Evolutionary conservation across 2,797 vertebrate genomes (phyloP), one percentile per base, ranked within the genome.

Genomic region (Merluccius polli): DNA sequence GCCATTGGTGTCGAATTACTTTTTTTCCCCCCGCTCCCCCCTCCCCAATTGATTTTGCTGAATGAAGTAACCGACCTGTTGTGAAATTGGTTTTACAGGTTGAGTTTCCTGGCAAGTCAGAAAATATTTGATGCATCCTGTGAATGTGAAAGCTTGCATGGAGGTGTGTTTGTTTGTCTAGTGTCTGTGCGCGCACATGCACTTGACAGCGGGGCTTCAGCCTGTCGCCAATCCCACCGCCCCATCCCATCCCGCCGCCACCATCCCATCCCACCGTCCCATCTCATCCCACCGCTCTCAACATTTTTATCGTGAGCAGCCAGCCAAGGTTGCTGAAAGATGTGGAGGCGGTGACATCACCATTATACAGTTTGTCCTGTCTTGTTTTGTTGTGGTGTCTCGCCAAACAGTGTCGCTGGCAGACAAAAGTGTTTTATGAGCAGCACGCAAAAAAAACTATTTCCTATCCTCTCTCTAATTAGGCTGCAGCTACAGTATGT

Each of bases 341-440:
- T 84, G 81, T 73, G 79, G 41, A 24, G 68, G 35, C 24, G 35
- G 67, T 84, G 76, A 85, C 84, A 76, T 87, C 82, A 88, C 73
- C 12, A 0, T 29, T 81, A 87, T 10, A 0, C 31, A 18, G 65
- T 77, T 82, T 84, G 12, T 29, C 48, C n/a, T 16, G 32, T 69
- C 21, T 48, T 27, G 67, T 35, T 79, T 75, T 83, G 71, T 74
- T 63, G 38, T 31, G 33, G 38, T 30, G 24, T 78, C 72, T 78
- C 16, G 9, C 9, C 59, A 71, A 10, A 10, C 75, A 78, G 76
- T 16, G 33, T 38, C 2, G 59, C 73, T 65, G 78, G 73, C 79
- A 73, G 82, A 69, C 67, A 29, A 69, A 31, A 63, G 52, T 63
- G 52, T 77, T 82, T 31, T 70, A 70, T 11, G 68, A 71, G 67